phyloP scores from a whole-genome alignment of 2,797 vertebrate species.

The Platyrinchus mystaceus region DNA sequence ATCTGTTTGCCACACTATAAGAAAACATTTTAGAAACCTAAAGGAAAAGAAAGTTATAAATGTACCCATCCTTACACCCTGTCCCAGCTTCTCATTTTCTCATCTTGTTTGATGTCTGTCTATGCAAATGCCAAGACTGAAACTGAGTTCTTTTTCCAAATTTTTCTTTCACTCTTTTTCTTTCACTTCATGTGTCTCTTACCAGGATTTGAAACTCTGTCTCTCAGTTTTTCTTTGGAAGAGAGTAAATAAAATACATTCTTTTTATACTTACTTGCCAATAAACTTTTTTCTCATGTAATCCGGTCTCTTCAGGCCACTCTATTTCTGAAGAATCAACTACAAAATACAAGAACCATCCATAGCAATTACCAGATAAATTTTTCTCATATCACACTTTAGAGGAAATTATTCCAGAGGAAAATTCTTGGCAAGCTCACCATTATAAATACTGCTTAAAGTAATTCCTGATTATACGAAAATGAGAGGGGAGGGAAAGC shows the following conservation, averaged over 20 bases:
- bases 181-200: neutral
- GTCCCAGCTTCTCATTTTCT: neutral
- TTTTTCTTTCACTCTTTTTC: neutral
- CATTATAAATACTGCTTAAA: neutral
- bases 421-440: neutral
- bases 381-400: neutral
- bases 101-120: neutral
- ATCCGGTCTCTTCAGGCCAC: neutral
- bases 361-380: neutral
- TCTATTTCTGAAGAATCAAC: neutral
- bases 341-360: neutral
- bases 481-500: neutral
- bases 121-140: neutral
- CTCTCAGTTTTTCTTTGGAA: neutral
- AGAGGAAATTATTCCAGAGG: neutral
- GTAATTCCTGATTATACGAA: neutral
- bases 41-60: neutral
- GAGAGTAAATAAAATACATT: neutral
- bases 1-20: constrained; percentile 13
- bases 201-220: neutral
- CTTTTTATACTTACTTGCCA: neutral
- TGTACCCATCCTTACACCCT: neutral
- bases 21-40: neutral
- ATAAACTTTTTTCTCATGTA: neutral
- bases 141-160: neutral